Evolutionary conservation across 2,797 vertebrate species (phyloP), one percentile per base, ranked within the genome.

Genomic region (Clarias platycephalus): DNA sequence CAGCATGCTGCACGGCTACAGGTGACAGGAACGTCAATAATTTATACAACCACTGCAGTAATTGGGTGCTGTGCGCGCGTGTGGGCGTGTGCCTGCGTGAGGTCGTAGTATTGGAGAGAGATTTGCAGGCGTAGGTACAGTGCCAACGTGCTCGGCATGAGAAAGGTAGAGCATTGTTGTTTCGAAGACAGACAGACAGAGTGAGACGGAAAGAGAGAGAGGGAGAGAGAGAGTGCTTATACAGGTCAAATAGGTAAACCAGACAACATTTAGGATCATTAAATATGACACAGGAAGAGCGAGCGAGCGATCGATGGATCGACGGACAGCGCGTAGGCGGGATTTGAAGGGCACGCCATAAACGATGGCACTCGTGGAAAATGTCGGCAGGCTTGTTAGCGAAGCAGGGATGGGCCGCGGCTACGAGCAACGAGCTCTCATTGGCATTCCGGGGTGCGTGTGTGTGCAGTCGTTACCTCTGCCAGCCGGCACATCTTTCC

Each of bases 301-400:
- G 44, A 66, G 18, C 44, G 44, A 49, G 44, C 57, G n/a, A 81
- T 81, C 37, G 9, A 83, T 77, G 75, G 84, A 80, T 60, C 63
- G 74, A 63, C 34, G 9, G 81, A 68, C 70, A 34, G 62, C n/a
- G 31, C 7, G 60, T 58, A 78, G 68, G 68, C 57, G 40, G 77
- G 74, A 80, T 80, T 60, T 78, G 76, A 85, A 83, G 84, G 80
- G 75, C 83, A 76, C 20, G 87, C 84, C 88, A 49, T 90, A 77
- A 82, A 89, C 88, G 89, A 92, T 91, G 92, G 91, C n/a, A 71
- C 88, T 92, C 92, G 91, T 90, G 89, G 91, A 90, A 93, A 94
- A 94, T 94, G 93, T 93, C 94, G 93, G 91, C 87, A 84, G 62
- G 91, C 87, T 92, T 86, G 91, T 93, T 93, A 92, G 91, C 85